Evolutionary conservation across 2,888 invertebrate species (phyloP).

Genomic region (Agrochola macilenta): DNA sequence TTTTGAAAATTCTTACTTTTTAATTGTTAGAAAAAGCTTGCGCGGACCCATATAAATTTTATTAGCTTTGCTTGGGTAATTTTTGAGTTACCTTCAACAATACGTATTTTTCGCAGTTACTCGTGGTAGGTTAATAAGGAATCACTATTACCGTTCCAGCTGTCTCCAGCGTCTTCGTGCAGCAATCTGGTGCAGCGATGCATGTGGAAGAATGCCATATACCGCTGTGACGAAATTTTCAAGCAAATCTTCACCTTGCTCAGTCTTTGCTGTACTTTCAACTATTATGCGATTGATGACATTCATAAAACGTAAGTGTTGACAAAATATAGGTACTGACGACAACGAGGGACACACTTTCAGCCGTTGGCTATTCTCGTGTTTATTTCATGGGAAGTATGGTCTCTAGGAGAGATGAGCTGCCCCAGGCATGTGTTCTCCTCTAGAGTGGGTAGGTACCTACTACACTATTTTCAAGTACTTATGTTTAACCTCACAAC

Average conservation of each 20-base stretch:
- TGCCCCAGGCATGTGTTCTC: not conserved
- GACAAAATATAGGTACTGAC: not conserved
- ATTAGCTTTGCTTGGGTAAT: no score
- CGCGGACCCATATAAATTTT: no score
- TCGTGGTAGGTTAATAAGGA: not conserved
- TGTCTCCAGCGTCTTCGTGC: constrained; percentile 88
- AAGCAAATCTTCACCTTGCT: constrained; percentile 84
- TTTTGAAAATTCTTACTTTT: no score
- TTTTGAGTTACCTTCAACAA: no score
- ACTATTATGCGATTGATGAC: constrained; percentile 87
- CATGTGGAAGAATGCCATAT: constrained; percentile 90
- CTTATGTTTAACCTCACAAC: not conserved
- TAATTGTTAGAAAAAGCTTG: no score
- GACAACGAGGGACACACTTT: not conserved
- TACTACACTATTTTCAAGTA: no score
- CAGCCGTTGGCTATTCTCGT: not conserved
- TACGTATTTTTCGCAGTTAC: no score
- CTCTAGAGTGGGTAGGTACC: not conserved
- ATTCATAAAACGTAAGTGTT: constrained; percentile 39
- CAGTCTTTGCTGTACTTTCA: constrained; percentile 92
- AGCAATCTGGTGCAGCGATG: constrained; percentile 88
- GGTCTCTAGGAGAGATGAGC: not conserved
- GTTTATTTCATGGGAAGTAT: not conserved
- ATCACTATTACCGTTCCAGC: constrained; percentile 71
- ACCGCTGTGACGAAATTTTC: constrained; percentile 89